Evolutionary conservation across 2,113 vertebrate genomes (phyloP).

Genomic region (Tylochromis polylepis): DNA sequence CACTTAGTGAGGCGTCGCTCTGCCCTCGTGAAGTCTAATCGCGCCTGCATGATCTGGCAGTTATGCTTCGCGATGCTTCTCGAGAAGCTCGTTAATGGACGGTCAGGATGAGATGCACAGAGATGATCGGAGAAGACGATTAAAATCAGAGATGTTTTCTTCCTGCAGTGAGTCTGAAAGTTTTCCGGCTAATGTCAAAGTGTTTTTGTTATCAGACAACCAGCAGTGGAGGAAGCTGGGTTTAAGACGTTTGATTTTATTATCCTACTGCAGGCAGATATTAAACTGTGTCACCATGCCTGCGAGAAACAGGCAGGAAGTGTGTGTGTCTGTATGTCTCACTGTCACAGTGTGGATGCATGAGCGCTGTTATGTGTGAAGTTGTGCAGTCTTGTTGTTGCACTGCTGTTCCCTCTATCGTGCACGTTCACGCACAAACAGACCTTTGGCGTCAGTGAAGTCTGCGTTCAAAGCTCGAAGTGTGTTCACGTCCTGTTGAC

Average conservation of each 20-base stretch:
- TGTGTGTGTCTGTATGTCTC: neutral
- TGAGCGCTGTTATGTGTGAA: neutral
- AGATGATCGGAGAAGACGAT: neutral
- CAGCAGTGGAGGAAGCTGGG: neutral
- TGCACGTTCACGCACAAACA: neutral
- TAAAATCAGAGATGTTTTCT: neutral
- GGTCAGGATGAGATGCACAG: neutral
- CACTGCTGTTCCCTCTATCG: neutral
- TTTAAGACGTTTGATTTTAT: neutral
- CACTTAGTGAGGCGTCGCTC: neutral
- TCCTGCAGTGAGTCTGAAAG: neutral
- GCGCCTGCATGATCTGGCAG: neutral
- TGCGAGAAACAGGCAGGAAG: neutral
- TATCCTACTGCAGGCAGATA: neutral
- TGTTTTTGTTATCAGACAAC: neutral
- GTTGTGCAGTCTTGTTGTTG: neutral
- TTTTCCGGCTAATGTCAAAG: neutral
- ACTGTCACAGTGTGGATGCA: neutral
- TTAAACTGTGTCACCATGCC: neutral
- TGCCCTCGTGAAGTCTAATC: neutral
- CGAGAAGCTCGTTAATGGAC: neutral
- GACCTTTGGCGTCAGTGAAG: neutral
- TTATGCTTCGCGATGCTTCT: slow-evolving; percentile 4
- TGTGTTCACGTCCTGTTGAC: neutral
- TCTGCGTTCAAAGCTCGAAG: neutral